These are phyloP conservation scores for Scaptodrosophila lebanonensis DNA, from an alignment of 1,140 invertebrate genomes.

Conservation along the genomic window DNA sequence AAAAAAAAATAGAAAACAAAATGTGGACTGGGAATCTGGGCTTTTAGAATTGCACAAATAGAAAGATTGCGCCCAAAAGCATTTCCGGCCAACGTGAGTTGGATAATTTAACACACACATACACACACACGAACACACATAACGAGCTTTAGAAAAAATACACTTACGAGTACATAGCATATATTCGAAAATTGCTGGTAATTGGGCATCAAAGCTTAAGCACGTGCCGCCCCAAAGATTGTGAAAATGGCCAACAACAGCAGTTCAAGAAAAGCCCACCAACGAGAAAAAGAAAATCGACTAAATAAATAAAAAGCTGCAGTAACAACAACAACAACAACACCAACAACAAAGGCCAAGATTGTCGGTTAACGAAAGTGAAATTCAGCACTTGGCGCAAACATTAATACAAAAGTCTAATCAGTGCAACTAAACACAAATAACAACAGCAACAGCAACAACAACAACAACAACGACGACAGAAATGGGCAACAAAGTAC, in stretches of 20 bases:
- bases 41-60: constrained; percentile 16
- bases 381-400: constrained; percentile 35
- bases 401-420: constrained; percentile 67
- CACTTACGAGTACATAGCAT: no score
- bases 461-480: not conserved
- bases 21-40: not conserved
- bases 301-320: no score
- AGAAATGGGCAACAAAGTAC: constrained; percentile 36
- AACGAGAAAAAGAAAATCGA: constrained; percentile 36
- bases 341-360: constrained; percentile 40
- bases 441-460: not conserved
- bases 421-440: constrained; percentile 52
- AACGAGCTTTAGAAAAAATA: no score
- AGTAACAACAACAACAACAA: no score
- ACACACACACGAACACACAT: no score
- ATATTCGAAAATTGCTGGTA: no score
- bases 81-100: constrained; percentile 35
- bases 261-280: no score
- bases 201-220: no score
- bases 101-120: no score
- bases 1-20: no score
- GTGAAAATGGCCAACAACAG: no score
- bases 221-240: no score
- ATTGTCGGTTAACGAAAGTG: constrained; percentile 57
- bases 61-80: constrained; percentile 14